These are phyloP conservation scores for Labeo catla DNA, from an alignment of 2,113 vertebrate species.

Conservation along the genomic window DNA sequence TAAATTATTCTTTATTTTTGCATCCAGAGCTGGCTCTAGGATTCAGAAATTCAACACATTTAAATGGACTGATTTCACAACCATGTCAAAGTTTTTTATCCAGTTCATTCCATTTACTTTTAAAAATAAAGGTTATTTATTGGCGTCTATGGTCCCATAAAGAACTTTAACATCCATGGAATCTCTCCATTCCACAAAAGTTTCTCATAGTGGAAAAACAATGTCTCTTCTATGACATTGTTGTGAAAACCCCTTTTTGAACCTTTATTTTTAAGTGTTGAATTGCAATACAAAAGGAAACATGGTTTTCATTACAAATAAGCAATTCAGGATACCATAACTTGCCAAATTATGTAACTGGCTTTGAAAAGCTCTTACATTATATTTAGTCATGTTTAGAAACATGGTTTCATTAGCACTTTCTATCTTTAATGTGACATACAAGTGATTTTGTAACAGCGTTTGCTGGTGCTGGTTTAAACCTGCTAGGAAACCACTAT, in stretches of 20 bases:
- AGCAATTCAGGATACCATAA: not conserved
- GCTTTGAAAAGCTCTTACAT: not conserved
- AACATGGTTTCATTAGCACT: not conserved
- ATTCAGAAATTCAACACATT: not conserved
- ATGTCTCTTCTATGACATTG: not conserved
- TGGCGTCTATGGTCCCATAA: not conserved
- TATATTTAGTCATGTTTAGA: not conserved
- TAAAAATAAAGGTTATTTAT: not conserved
- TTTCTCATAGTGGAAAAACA: not conserved
- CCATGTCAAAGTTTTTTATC: not conserved
- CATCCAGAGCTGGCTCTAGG: conserved; percentile 55
- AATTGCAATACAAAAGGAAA: not conserved
- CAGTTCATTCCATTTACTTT: not conserved
- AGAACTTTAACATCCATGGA: not conserved
- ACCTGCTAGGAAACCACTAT: conserved; percentile 53
- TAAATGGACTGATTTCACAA: not conserved
- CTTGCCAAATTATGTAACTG: not conserved
- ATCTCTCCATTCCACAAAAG: not conserved
- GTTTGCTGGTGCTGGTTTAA: not conserved
- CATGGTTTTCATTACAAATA: conserved; percentile 8
- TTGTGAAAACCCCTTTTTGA: not conserved
- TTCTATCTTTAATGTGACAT: not conserved
- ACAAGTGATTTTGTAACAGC: not conserved
- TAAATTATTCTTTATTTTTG: not conserved
- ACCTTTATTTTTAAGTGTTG: not conserved